Conservation (phyloP, 2,888 invertebrate genomes). For the Synergus japonicus region DNA sequence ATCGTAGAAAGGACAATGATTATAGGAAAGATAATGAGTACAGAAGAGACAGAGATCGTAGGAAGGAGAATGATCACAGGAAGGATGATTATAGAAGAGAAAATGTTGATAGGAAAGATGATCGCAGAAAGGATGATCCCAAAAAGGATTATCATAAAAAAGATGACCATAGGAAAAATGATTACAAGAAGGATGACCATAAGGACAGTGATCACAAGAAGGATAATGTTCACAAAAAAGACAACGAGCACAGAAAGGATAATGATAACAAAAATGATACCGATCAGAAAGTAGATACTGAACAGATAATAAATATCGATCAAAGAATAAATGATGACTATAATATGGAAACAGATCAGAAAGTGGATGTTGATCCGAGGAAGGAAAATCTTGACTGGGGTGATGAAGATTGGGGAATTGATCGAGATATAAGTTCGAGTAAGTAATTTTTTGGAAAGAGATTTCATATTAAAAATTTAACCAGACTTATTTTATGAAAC, state of each 20-base stretch:
- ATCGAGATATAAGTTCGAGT: slow-evolving; percentile 5
- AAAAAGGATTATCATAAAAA: slow-evolving; percentile 59
- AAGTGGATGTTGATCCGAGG: slow-evolving; percentile 45
- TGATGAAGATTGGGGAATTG: slow-evolving; percentile 64
- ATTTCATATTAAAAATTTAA: not conserved
- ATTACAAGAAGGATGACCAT: slow-evolving; percentile 42
- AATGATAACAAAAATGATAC: slow-evolving; percentile 51
- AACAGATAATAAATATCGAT: slow-evolving; percentile 51
- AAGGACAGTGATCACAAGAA: slow-evolving; percentile 44
- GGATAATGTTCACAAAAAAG: slow-evolving; percentile 40
- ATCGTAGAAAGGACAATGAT: slow-evolving; percentile 50
- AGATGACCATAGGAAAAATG: slow-evolving; percentile 46
- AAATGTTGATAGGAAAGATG: slow-evolving; percentile 51
- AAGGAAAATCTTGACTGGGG: slow-evolving; percentile 51
- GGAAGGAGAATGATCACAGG: slow-evolving; percentile 56
- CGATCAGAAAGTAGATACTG: slow-evolving; percentile 50
- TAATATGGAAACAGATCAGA: slow-evolving; percentile 28
- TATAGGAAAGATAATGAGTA: slow-evolving; percentile 45
- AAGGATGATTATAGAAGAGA: slow-evolving; percentile 58
- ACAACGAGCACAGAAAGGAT: slow-evolving; percentile 3
- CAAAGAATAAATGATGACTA: slow-evolving; percentile 50
- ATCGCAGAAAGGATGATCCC: slow-evolving; percentile 44
- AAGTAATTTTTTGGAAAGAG: not conserved
- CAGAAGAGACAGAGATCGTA: slow-evolving; percentile 52
- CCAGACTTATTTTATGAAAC: not conserved